Percentiles rank a stretch among this genome's conserved stretches.
These are phyloP conservation scores for Crotalus tigris DNA, from an alignment of 2,113 vertebrate genomes.

Conservation along the genomic window DNA sequence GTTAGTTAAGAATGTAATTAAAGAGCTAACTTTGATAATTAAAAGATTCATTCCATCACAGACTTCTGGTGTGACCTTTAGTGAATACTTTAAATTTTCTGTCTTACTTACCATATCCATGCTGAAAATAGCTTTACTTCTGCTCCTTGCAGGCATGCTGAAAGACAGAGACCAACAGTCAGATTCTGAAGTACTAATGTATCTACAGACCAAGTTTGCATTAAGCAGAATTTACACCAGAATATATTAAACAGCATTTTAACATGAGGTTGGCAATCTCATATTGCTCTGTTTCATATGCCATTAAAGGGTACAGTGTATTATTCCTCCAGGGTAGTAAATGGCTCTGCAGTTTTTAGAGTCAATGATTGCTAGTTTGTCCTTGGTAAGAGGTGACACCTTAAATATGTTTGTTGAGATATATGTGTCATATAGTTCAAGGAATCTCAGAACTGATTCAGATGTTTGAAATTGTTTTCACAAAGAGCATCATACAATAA, in stretches of 20 bases:
- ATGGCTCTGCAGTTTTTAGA: neutral
- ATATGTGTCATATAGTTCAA: neutral
- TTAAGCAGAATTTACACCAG: neutral
- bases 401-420: neutral
- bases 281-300: neutral
- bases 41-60: neutral
- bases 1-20: neutral
- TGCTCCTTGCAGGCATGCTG: neutral
- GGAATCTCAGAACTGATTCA: neutral
- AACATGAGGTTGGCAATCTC: neutral
- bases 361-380: neutral
- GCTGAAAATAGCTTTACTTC: neutral
- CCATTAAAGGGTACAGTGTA: neutral
- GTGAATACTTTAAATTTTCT: neutral
- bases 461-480: neutral
- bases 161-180: neutral
- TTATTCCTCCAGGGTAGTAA: neutral
- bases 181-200: neutral
- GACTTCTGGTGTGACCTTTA: neutral
- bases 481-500: neutral
- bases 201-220: neutral
- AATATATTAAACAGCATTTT: neutral
- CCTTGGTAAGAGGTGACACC: neutral
- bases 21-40: slow-evolving; percentile 4
- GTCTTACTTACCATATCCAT: neutral